phyloP scores from a whole-genome alignment of 2,888 invertebrate genomes.

The Drosophila meridionalis region DNA sequence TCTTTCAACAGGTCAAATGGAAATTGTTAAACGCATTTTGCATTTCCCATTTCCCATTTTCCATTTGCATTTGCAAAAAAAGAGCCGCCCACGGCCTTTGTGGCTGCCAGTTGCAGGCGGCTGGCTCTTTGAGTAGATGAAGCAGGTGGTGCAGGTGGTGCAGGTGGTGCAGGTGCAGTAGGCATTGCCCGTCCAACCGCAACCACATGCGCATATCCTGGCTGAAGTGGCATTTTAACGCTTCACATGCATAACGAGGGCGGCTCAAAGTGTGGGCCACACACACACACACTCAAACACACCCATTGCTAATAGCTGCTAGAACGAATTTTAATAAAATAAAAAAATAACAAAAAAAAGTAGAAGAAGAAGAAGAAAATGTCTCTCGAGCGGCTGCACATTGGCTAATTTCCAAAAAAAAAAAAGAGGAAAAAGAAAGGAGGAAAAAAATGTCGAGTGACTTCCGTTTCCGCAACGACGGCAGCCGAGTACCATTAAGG shows the following conservation, averaged over 20 bases:
- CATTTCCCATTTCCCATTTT: conserved; percentile 1
- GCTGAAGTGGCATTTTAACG: conserved; percentile 73
- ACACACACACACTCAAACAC: conserved; percentile 27
- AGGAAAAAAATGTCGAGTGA: conserved; percentile 63
- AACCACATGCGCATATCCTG: conserved; percentile 12
- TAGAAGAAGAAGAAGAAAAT: conserved; percentile 17
- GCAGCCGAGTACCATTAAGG: conserved; percentile 30
- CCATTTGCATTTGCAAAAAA: conserved; percentile 1
- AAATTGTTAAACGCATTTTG: conserved; percentile 13
- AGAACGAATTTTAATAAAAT: conserved; percentile 26
- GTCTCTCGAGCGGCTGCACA: conserved; percentile 63
- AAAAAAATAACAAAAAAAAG: conserved; percentile 12
- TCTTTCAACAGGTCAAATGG: conserved; percentile 25
- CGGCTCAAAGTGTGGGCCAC: conserved; percentile 52
- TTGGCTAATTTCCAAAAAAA: conserved; percentile 59
- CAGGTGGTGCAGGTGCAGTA: not conserved
- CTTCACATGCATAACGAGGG: conserved; percentile 65
- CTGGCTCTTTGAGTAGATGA: not conserved
- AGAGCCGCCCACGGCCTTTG: conserved; percentile 7
- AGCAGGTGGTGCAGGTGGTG: not conserved
- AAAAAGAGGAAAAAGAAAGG: conserved; percentile 1
- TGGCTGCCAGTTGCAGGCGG: conserved; percentile 13
- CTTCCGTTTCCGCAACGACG: conserved; percentile 75
- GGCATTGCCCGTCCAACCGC: not conserved
- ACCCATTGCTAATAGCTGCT: conserved; percentile 60